phyloP scores from a whole-genome alignment of 2,113 vertebrate species.

The Leptobrachium leishanense region DNA sequence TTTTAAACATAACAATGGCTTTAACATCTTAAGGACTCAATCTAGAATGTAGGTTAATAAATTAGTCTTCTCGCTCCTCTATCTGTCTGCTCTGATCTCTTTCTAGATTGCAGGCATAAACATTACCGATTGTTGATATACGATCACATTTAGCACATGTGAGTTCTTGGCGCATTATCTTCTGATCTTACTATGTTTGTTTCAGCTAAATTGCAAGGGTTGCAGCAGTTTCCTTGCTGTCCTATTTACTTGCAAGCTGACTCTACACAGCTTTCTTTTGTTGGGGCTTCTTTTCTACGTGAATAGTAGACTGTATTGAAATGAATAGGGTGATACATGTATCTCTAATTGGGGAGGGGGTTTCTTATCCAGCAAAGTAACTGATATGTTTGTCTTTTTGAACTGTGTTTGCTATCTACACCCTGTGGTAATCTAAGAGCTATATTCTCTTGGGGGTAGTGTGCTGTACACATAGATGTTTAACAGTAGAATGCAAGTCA shows the following conservation, averaged over 20 bases:
- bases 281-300: constrained; percentile 52
- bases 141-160: neutral
- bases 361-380: constrained; percentile 57
- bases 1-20: too few relatives aligned
- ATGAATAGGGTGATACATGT: constrained; percentile 60
- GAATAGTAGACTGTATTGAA: constrained; percentile 53
- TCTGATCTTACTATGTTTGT: neutral
- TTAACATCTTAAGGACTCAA: too few relatives aligned
- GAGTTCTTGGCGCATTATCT: neutral
- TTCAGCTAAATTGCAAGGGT: constrained; percentile 7
- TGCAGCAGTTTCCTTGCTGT: constrained; percentile 30
- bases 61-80: neutral
- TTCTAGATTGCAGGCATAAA: neutral
- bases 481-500: constrained; percentile 23
- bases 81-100: neutral
- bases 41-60: too few relatives aligned
- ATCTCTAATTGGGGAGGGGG: constrained; percentile 56
- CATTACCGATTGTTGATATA: constrained; percentile 3
- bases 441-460: constrained; percentile 74
- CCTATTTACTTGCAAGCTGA: constrained; percentile 54
- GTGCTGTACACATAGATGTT: constrained; percentile 19
- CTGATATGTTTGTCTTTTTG: constrained; percentile 79
- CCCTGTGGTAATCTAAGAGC: constrained; percentile 75
- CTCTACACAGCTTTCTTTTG: constrained; percentile 64
- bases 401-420: constrained; percentile 76